Conservation (phyloP, 2,113 vertebrate species). For the Micronycteris hirsuta region DNA sequence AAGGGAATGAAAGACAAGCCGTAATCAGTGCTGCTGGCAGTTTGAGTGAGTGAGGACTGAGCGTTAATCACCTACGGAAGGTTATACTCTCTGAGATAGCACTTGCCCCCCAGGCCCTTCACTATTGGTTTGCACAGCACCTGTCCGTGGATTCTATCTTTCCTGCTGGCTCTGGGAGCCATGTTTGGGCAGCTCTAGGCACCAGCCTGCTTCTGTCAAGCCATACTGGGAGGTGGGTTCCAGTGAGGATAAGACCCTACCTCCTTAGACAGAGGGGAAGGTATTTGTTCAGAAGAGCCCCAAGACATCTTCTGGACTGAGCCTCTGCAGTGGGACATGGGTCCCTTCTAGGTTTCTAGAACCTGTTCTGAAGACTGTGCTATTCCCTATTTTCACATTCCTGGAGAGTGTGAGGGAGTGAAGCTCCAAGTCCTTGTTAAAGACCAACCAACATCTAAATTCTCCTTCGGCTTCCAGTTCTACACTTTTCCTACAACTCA, state of each 20-base stretch:
- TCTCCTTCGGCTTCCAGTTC: neutral
- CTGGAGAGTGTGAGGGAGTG: neutral
- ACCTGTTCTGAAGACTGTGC: neutral
- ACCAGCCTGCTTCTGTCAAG: neutral
- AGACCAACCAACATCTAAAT: neutral
- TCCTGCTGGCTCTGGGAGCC: neutral
- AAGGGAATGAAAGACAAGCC: neutral
- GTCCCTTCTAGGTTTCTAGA: neutral
- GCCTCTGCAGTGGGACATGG: neutral
- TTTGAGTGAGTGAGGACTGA: neutral
- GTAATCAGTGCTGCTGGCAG: neutral
- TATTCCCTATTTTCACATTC: neutral
- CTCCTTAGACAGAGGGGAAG: neutral
- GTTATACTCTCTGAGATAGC: neutral
- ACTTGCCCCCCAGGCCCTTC: neutral
- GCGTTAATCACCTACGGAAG: neutral
- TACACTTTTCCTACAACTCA: neutral
- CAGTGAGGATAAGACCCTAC: too few species aligned
- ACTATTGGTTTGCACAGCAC: accelerated
- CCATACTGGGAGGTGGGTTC: neutral
- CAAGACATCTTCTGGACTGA: neutral
- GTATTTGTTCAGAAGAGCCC: neutral
- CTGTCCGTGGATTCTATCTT: neutral
- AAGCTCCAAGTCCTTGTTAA: neutral
- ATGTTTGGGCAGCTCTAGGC: neutral